These are phyloP conservation scores for Cheilosia variabilis DNA, from an alignment of 2,888 invertebrate genomes.

Conservation along the genomic window DNA sequence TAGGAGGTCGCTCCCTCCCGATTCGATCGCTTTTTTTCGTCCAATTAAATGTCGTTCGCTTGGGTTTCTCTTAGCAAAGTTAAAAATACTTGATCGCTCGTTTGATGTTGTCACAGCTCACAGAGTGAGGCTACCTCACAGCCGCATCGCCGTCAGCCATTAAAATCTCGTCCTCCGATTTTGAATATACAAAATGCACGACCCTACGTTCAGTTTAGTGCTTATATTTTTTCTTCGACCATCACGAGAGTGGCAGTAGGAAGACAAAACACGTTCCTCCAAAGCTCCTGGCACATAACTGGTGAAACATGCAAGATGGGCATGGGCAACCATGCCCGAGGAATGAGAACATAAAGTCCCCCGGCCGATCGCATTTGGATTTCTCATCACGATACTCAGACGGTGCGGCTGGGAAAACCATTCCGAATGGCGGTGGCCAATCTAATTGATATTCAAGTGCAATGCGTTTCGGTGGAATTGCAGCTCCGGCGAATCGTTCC, in stretches of 20 bases:
- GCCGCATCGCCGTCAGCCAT: slow-evolving; percentile 45
- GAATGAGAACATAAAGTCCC: slow-evolving; percentile 40
- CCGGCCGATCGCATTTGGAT: slow-evolving; percentile 45
- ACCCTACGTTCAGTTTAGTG: slow-evolving; percentile 14
- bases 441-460: slow-evolving; percentile 72
- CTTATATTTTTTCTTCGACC: slow-evolving; percentile 38
- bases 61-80: slow-evolving; percentile 6
- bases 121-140: slow-evolving; percentile 26
- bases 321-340: neutral
- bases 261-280: slow-evolving; percentile 21
- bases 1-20: slow-evolving; percentile 30
- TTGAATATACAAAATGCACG: slow-evolving; percentile 68
- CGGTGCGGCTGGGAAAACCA: slow-evolving; percentile 52
- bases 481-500: slow-evolving; percentile 27
- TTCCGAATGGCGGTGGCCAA: slow-evolving; percentile 22
- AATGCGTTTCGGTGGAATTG: slow-evolving; percentile 50
- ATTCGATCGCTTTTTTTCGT: slow-evolving; percentile 26
- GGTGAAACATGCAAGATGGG: slow-evolving; percentile 9
- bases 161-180: slow-evolving; percentile 70
- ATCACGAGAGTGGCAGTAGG: neutral
- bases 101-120: slow-evolving; percentile 20
- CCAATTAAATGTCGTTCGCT: slow-evolving; percentile 53
- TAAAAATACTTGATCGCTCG: slow-evolving; percentile 5
- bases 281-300: slow-evolving; percentile 18
- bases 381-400: slow-evolving; percentile 58